phyloP scores from a whole-genome alignment of 1,140 invertebrate species.

The Papilio helenus region DNA sequence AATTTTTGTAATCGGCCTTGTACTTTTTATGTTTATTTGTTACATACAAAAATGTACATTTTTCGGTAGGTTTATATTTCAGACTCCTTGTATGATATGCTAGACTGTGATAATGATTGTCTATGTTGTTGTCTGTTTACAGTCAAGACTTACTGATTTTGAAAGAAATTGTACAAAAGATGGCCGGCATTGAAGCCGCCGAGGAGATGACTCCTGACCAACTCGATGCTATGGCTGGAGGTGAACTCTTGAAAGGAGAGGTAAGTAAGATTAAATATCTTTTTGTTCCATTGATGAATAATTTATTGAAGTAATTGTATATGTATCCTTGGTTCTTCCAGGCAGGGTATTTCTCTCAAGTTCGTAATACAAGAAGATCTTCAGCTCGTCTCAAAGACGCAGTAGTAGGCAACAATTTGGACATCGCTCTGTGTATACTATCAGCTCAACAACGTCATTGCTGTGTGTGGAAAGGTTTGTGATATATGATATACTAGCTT shows the following conservation, averaged over 20 bases:
- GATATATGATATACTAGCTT: not conserved
- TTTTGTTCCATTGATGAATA: not conserved
- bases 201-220: slow-evolving; percentile 99
- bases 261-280: slow-evolving; percentile 78
- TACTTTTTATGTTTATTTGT: too few relatives aligned
- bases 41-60: too few relatives aligned
- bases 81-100: slow-evolving; percentile 4
- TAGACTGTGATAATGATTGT: slow-evolving; percentile 2
- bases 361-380: slow-evolving; percentile 98
- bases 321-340: slow-evolving; percentile 44
- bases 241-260: slow-evolving; percentile 96
- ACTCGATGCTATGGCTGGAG: slow-evolving; percentile 97
- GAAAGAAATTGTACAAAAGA: slow-evolving; percentile 99
- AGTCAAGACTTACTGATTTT: slow-evolving; percentile 97
- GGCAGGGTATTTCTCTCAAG: slow-evolving; percentile 97
- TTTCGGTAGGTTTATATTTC: too few relatives aligned
- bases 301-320: not conserved
- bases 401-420: slow-evolving; percentile 94
- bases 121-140: slow-evolving; percentile 43
- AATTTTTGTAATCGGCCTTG: too few relatives aligned
- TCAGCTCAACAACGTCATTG: slow-evolving; percentile 99
- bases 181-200: slow-evolving; percentile 98
- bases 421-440: slow-evolving; percentile 95
- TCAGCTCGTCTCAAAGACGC: slow-evolving; percentile 98
- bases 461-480: slow-evolving; percentile 79